phyloP scores from a whole-genome alignment of 1,140 invertebrate genomes.

The Elymnias hypermnestra region DNA sequence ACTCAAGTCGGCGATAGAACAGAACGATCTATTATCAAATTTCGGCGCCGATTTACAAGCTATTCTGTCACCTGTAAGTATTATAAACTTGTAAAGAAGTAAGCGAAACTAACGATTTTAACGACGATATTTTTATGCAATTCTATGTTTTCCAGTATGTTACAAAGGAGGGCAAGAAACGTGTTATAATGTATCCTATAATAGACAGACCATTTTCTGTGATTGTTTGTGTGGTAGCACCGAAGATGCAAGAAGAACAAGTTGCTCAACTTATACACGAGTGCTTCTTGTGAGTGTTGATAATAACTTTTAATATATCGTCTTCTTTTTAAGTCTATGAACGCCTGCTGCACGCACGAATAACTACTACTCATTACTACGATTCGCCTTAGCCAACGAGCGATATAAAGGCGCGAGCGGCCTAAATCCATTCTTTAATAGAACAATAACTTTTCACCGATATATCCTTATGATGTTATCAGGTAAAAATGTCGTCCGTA shows the following conservation, averaged over 20 bases:
- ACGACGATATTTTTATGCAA: too few relatives aligned
- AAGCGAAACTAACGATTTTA: too few relatives aligned
- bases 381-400: too few relatives aligned
- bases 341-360: too few relatives aligned
- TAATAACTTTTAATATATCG: neutral
- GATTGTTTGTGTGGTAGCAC: conserved; percentile 44
- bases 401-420: too few relatives aligned
- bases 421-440: too few relatives aligned
- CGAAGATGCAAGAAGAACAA: conserved; percentile 39
- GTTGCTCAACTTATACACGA: conserved; percentile 36
- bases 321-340: too few relatives aligned
- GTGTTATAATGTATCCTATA: conserved; percentile 41
- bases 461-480: too few relatives aligned
- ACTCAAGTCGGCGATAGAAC: conserved; percentile 29
- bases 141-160: conserved; percentile 41
- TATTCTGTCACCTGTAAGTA: conserved; percentile 44
- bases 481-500: too few relatives aligned
- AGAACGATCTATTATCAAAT: conserved; percentile 31
- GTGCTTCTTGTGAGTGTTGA: conserved; percentile 44
- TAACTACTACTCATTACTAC: too few relatives aligned
- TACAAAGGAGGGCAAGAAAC: conserved; percentile 36
- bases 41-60: conserved; percentile 40
- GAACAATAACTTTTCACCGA: too few relatives aligned
- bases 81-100: too few relatives aligned
- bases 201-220: conserved; percentile 47